Percentiles rank a stretch among this genome's conserved stretches.
phyloP scores from a whole-genome alignment of 1,140 invertebrate genomes.

The Zelostemma sp. region DNA sequence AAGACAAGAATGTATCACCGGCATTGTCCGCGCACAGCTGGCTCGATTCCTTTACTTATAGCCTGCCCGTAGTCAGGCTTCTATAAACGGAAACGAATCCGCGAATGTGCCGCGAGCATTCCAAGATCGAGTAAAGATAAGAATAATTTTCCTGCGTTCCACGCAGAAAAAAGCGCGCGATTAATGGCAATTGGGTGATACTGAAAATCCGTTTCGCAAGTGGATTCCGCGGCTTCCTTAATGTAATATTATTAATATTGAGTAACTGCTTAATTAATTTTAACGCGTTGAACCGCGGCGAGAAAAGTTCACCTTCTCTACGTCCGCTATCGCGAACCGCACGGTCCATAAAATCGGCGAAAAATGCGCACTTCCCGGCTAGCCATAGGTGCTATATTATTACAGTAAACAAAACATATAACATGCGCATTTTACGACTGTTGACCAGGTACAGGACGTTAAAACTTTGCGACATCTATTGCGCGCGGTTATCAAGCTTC shows the following conservation, averaged over 20 bases:
- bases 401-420: not conserved
- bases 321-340: too few relatives aligned
- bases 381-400: not conserved
- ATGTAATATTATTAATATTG: not conserved
- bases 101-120: conserved; percentile 10
- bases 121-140: conserved; percentile 6
- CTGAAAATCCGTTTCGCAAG: too few relatives aligned
- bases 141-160: not conserved
- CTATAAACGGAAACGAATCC: conserved; percentile 37
- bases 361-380: too few relatives aligned
- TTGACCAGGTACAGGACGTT: too few relatives aligned
- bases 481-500: too few relatives aligned
- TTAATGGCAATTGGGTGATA: too few relatives aligned
- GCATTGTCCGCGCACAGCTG: conserved; percentile 41
- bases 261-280: not conserved
- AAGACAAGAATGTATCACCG: conserved; percentile 48
- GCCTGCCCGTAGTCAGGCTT: conserved; percentile 11
- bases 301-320: not conserved
- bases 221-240: not conserved
- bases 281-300: not conserved
- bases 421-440: not conserved
- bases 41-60: conserved; percentile 29
- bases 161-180: too few relatives aligned
- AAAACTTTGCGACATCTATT: too few relatives aligned
- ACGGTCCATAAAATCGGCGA: not conserved